Base-by-base conservation (phyloP, 2,113 vertebrate genomes). In the Nansenia antarctica region DNA sequence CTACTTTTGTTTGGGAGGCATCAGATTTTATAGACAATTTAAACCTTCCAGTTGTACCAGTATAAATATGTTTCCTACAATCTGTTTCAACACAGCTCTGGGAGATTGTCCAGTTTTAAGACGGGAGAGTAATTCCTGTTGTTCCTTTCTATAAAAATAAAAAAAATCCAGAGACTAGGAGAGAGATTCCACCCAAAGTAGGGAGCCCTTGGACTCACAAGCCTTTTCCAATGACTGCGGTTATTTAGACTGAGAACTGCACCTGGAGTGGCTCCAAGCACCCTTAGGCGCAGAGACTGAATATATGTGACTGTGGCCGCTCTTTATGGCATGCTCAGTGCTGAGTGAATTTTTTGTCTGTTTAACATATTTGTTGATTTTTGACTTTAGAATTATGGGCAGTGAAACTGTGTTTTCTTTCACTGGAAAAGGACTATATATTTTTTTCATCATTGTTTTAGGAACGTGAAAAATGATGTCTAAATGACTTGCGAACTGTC, bases 1-100 rank as follows among this genome's bases (percentile, higher is more conserved):
- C 49, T 76, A 35, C 69, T 79, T 76, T 75, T 75, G 75, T 85
- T 86, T 83, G 73, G 18, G 71, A 30, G 79, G 79, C 82, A 86
- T 86, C 70, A 24, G 74, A 88, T 90, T 91, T 90, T 86, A 88
- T 87, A 90, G 80, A 87, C 86, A 67, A 85, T 91, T 90, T 88
- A 86, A 90, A 85, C 65, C 59, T 82, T 84, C 77, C 45, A 74
- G 81, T 78, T 74, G 72, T 76, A 81, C 73, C 69, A 60, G 79
- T 86, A 90, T 83, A 72, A 83, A 81, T 77, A 47, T 86, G 87
- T 88, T 90, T 92, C 90, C 88, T 92, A 70, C 78, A 88, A 89
- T 91, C 82, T 82, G 80, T 78, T 85, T 91, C 79, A 89, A 80
- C 86, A 87, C 70, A 77, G 79, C 69, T 73, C 74, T 77, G 80